Evolutionary conservation across 2,888 invertebrate genomes (phyloP), one percentile per base, ranked within the genome.

Genomic region (Cataglyphis cursor): DNA sequence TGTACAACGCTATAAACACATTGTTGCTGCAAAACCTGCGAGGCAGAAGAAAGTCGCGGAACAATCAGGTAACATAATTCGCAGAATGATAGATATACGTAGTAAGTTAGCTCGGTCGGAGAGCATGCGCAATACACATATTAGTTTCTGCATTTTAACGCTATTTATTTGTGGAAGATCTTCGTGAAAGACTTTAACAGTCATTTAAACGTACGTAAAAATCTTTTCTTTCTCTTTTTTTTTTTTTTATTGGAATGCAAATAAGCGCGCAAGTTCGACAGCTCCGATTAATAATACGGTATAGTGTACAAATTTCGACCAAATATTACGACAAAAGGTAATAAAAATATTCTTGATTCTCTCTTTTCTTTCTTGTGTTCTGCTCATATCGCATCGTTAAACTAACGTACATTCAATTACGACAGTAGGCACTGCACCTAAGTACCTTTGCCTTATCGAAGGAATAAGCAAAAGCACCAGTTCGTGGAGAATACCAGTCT

Each of bases 391-490:
- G 88, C 83, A 86, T 85, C 85, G 89, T 90, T 86, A 85, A 86
- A 88, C 91, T 89, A 90, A 87, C 86, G 87, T 90, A 89, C 87
- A 75, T 84, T 86, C 81, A 88, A 90, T 86, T 85, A 90, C 51
- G 89, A 92, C 86, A 87, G 81, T 90, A 92, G 92, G 92, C 91
- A 93, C 91, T 92, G 90, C 89, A 89, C 89, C 82, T 87, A 92
- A 91, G 89, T 91, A 89, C 90, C 91, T 90, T 89, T 90, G 90
- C 89, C 90, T 91, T 88, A 85, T 91, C 89, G 85, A 88, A 89
- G 86, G 89, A 90, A 85, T 91, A 92, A 92, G 91, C 92, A 92
- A 92, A 92, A 93, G 93, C 90, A 91, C 92, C 90, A 91, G 88
- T 89, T 91, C 76, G 82, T 85, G 81, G 84, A 51, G 51, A 85